Conservation (phyloP, 2,888 invertebrate genomes). For the Nomada ruficornis region DNA sequence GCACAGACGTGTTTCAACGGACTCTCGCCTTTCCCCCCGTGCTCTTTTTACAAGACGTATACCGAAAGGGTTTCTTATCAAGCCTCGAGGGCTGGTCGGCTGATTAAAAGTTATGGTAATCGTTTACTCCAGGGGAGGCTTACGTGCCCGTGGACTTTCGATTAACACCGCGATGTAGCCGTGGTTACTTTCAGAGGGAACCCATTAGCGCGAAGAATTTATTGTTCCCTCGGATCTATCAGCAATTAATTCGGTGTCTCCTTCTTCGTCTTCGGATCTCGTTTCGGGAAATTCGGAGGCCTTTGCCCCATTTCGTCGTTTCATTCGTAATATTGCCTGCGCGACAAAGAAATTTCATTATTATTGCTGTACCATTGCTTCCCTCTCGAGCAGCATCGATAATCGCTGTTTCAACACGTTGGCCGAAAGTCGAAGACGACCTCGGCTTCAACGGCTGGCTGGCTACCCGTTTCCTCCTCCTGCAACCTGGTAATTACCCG, state of each 20-base stretch:
- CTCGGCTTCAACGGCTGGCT: constrained; percentile 58
- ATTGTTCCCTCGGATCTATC: neutral
- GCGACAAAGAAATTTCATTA: neutral
- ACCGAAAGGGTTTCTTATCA: constrained; percentile 26
- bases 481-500: constrained; percentile 44
- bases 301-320: too few relatives aligned
- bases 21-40: neutral
- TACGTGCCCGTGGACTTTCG: constrained; percentile 8
- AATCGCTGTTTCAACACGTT: constrained; percentile 8
- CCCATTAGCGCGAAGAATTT: neutral
- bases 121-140: constrained; percentile 16
- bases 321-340: too few relatives aligned
- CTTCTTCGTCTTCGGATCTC: neutral
- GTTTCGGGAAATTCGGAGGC: neutral
- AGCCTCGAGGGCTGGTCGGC: constrained; percentile 17
- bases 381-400: neutral
- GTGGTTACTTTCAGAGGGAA: neutral
- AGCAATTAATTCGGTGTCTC: neutral
- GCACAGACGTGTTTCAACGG: neutral
- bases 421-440: constrained; percentile 23
- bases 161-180: neutral
- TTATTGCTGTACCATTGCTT: neutral
- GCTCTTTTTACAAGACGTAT: constrained; percentile 7
- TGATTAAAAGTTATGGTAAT: constrained; percentile 65
- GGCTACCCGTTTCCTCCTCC: constrained; percentile 46